phyloP scores from a whole-genome alignment of 2,888 invertebrate genomes.

The Lingula anatina region DNA sequence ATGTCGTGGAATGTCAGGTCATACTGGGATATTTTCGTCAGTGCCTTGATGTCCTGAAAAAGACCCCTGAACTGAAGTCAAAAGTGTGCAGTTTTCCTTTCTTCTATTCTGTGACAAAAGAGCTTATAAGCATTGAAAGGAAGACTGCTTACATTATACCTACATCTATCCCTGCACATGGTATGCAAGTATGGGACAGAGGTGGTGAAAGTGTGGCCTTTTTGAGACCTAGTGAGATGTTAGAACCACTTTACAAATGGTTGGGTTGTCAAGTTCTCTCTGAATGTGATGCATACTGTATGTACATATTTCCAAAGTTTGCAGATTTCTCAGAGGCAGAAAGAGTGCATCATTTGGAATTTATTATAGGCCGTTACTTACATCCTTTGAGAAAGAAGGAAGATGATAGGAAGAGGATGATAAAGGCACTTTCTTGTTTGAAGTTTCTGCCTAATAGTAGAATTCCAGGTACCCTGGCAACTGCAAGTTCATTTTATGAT shows the following conservation, averaged over 20 bases:
- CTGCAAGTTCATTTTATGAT: slow-evolving; percentile 23
- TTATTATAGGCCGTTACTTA: slow-evolving; percentile 3
- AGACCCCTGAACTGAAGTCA: too few species aligned
- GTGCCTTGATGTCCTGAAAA: too few species aligned
- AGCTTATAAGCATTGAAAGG: not conserved
- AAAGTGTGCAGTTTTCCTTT: not conserved
- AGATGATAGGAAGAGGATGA: too few species aligned
- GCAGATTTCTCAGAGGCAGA: not conserved
- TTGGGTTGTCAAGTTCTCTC: slow-evolving; percentile 9
- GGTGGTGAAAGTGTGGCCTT: not conserved
- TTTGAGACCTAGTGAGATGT: slow-evolving; percentile 5
- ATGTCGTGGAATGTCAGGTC: too few species aligned
- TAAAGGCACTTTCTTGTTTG: too few species aligned
- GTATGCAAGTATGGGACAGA: slow-evolving; percentile 6
- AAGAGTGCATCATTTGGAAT: slow-evolving; percentile 8
- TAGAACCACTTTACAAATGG: slow-evolving; percentile 10
- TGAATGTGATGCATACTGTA: slow-evolving; percentile 9
- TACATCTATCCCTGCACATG: not conserved
- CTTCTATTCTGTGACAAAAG: not conserved
- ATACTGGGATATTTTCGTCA: too few species aligned
- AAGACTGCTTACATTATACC: not conserved
- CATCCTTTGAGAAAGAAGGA: not conserved
- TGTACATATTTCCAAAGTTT: slow-evolving; percentile 11
- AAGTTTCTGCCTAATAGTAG: too few species aligned
- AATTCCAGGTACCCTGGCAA: slow-evolving; percentile 12